phyloP scores from a whole-genome alignment of 2,113 vertebrate species.

The Fregata magnificens region DNA sequence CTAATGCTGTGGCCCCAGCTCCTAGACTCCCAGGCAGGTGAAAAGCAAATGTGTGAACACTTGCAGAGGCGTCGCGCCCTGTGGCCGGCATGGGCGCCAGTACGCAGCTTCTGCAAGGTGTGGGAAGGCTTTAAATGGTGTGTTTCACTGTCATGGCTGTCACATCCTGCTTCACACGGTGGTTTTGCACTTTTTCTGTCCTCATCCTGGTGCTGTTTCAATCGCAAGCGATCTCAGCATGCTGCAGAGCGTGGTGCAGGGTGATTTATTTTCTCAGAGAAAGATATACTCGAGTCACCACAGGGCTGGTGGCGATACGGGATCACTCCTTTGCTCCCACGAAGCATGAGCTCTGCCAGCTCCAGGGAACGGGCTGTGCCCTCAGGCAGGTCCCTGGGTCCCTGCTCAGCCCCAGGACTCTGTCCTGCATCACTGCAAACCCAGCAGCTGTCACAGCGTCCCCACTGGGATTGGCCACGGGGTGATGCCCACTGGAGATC shows the following conservation, averaged over 20 bases:
- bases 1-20: rapidly evolving
- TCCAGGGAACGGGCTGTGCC: background rate
- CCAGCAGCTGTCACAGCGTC: rapidly evolving
- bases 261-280: background rate
- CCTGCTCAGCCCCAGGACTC: background rate
- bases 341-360: background rate
- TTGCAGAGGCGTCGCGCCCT: rapidly evolving
- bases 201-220: background rate
- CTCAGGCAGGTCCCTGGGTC: background rate
- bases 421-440: background rate
- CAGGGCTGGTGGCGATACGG: background rate
- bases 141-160: background rate
- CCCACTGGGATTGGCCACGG: background rate
- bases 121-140: background rate
- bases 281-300: background rate
- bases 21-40: background rate
- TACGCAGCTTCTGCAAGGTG: rapidly evolving
- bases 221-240: rapidly evolving
- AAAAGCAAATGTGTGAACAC: rapidly evolving
- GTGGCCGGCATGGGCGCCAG: rapidly evolving
- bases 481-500: background rate
- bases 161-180: background rate
- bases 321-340: background rate
- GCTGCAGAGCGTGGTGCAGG: background rate
- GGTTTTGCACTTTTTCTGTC: background rate